Evolutionary conservation across 2,113 vertebrate species (phyloP).

Genomic region (Siniperca knerii): DNA sequence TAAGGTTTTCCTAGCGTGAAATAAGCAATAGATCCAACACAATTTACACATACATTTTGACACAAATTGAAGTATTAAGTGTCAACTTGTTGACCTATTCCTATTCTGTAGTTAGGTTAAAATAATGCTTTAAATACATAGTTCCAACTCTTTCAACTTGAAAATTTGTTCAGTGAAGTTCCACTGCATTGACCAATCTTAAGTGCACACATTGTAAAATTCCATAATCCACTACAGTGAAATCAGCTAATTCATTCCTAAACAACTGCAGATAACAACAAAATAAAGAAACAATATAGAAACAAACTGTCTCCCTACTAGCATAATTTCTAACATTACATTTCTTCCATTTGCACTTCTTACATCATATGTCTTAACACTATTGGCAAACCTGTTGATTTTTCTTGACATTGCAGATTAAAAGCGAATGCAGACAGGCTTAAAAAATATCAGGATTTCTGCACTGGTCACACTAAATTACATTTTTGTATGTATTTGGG

Average conservation of each 20-base stretch:
- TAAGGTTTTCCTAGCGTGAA: neutral
- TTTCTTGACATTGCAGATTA: too few relatives aligned
- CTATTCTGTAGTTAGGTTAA: neutral
- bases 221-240: neutral
- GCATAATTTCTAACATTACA: too few relatives aligned
- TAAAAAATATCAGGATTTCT: too few relatives aligned
- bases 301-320: too few relatives aligned
- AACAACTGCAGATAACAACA: too few relatives aligned
- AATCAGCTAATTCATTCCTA: neutral
- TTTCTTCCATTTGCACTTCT: too few relatives aligned
- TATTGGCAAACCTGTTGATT: too few relatives aligned
- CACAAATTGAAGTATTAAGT: neutral
- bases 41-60: neutral
- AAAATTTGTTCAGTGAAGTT: neutral
- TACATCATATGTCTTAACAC: too few relatives aligned
- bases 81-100: neutral
- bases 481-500: too few relatives aligned
- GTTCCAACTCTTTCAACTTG: neutral
- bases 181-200: neutral
- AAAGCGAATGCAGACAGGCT: too few relatives aligned
- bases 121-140: neutral
- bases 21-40: neutral
- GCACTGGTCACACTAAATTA: too few relatives aligned
- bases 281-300: too few relatives aligned
- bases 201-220: neutral